Evolutionary conservation across 2,797 vertebrate genomes (phyloP).

Genomic region (Harpagifer antarcticus): DNA sequence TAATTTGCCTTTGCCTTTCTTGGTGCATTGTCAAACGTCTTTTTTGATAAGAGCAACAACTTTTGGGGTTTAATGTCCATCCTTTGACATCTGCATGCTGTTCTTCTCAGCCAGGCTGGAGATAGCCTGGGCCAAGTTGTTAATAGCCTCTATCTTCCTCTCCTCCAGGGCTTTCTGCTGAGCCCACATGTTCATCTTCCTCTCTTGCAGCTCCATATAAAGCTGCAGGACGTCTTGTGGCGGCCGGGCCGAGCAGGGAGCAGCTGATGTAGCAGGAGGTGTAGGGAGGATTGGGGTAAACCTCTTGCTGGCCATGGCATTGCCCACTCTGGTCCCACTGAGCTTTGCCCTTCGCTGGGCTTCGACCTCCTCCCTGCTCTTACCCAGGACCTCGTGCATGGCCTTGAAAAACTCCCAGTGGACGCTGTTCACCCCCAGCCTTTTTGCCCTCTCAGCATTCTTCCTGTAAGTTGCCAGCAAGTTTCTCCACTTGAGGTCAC

Average conservation of each 20-base stretch:
- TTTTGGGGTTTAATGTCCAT: constrained; percentile 39
- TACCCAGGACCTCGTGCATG: constrained; percentile 84
- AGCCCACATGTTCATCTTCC: constrained; percentile 88
- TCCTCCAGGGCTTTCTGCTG: constrained; percentile 87
- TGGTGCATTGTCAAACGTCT: background rate
- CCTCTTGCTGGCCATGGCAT: constrained; percentile 80
- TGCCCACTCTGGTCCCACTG: constrained; percentile 73
- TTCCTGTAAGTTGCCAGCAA: constrained; percentile 87
- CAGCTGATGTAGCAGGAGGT: constrained; percentile 46
- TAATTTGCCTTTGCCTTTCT: background rate
- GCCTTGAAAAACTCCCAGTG: constrained; percentile 88
- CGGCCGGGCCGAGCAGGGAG: constrained; percentile 66
- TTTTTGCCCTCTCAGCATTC: constrained; percentile 81
- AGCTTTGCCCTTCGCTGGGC: constrained; percentile 79
- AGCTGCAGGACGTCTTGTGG: constrained; percentile 85
- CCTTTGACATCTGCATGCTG: constrained; percentile 55
- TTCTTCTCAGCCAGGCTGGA: constrained; percentile 80
- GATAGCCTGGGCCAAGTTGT: constrained; percentile 86
- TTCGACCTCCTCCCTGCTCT: constrained; percentile 81
- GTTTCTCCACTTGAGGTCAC: constrained; percentile 88
- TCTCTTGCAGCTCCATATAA: constrained; percentile 88
- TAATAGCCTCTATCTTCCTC: constrained; percentile 88
- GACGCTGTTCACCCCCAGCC: constrained; percentile 75
- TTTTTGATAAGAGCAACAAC: background rate
- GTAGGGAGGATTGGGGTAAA: constrained; percentile 86